phyloP scores from a whole-genome alignment of 2,113 vertebrate genomes.

The Caranx ignobilis region DNA sequence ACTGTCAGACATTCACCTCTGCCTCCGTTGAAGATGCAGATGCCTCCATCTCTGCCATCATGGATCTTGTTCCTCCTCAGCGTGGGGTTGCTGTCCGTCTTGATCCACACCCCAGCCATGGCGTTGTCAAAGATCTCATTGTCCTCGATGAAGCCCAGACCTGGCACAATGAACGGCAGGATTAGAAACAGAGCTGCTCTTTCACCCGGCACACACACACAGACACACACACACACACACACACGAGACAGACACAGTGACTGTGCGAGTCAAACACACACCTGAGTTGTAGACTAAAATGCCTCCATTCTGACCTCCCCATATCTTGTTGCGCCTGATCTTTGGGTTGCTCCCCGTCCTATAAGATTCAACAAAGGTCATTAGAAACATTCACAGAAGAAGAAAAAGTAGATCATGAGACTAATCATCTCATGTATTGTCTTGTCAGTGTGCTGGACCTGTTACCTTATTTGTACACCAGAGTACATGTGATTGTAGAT shows the following conservation, averaged over 20 bases:
- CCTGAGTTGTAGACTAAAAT: conserved; percentile 99
- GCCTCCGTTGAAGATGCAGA: conserved; percentile 99
- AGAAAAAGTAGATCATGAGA: too few relatives aligned
- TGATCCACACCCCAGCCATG: conserved; percentile 99
- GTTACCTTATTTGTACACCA: conserved; percentile 98
- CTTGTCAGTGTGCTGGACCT: background rate
- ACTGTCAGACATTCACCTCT: conserved; percentile 82
- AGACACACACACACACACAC: background rate
- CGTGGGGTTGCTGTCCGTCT: conserved; percentile 99
- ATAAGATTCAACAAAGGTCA: background rate
- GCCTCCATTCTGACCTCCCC: conserved; percentile 99
- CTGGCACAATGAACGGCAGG: conserved; percentile 70
- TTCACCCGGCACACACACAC: background rate
- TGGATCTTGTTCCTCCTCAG: conserved; percentile 99
- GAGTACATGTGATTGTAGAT: conserved; percentile 99
- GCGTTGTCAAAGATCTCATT: conserved; percentile 99
- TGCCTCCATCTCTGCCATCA: conserved; percentile 97
- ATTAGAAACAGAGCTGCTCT: background rate
- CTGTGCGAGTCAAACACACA: conserved; percentile 43
- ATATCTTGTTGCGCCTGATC: conserved; percentile 99
- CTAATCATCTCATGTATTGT: too few relatives aligned
- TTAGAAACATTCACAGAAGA: background rate
- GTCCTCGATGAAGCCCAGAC: conserved; percentile 98
- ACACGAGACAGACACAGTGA: background rate
- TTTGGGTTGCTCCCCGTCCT: conserved; percentile 99